A percentile compares a stretch with the other conserved stretches of the same genome.
These are phyloP conservation scores for Ferrisia virgata DNA, from an alignment of 2,888 invertebrate species.

Conservation along the genomic window DNA sequence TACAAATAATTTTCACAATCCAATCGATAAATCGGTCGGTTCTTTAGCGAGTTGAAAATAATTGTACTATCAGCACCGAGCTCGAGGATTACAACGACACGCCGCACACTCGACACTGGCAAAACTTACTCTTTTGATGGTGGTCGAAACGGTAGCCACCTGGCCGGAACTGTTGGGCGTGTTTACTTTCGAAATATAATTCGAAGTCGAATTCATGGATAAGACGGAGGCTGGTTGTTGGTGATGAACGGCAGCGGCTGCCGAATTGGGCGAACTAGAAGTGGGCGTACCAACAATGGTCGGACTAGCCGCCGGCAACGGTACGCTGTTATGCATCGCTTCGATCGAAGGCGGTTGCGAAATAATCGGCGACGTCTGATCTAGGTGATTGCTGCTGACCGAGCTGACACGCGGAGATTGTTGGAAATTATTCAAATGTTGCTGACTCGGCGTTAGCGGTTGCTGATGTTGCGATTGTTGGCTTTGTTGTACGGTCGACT, in stretches of 20 bases:
- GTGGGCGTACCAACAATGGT: conserved; percentile 31
- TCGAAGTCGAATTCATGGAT: conserved; percentile 3
- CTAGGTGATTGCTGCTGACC: conserved; percentile 12
- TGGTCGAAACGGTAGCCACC: conserved; percentile 38
- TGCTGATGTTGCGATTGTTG: conserved; percentile 53
- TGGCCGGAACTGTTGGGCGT: conserved; percentile 41
- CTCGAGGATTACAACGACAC: too few relatives aligned
- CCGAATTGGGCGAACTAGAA: conserved; percentile 38
- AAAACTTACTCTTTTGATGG: conserved; percentile 40
- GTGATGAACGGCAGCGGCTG: neutral
- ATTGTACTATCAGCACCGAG: too few relatives aligned
- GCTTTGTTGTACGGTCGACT: conserved; percentile 52
- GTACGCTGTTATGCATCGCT: conserved; percentile 35
- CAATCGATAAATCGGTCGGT: too few relatives aligned
- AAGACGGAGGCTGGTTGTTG: conserved; percentile 24
- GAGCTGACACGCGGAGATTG: conserved; percentile 38
- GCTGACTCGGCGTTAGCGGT: conserved; percentile 44
- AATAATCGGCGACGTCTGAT: conserved; percentile 33
- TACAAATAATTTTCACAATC: too few relatives aligned
- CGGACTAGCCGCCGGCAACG: conserved; percentile 38
- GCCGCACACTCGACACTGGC: too few relatives aligned
- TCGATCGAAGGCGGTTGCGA: conserved; percentile 43
- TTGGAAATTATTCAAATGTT: conserved; percentile 46
- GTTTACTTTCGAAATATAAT: neutral
- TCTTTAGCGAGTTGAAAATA: neutral